Evolutionary conservation across 2,113 vertebrate species (phyloP).

Genomic region (Ascaphus truei): DNA sequence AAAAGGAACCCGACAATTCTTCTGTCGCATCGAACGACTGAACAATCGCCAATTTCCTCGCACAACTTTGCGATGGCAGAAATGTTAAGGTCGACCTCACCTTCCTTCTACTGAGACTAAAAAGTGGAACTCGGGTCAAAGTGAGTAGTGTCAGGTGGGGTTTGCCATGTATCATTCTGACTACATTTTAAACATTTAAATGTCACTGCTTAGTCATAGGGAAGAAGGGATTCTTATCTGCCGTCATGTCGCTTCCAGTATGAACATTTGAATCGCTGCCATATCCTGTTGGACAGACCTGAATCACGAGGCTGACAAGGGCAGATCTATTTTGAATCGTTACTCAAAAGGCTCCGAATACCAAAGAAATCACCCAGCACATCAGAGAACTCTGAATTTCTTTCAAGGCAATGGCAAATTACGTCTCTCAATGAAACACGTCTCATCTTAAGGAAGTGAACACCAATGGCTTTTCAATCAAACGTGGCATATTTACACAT

Average conservation of each 20-base stretch:
- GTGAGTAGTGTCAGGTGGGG: too few species aligned
- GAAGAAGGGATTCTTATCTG: slow-evolving; percentile 64
- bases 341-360: slow-evolving; percentile 55
- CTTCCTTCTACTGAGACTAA: too few species aligned
- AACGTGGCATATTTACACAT: slow-evolving; percentile 71
- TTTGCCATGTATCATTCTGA: slow-evolving; percentile 58
- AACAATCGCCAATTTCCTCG: too few species aligned
- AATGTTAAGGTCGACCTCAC: slow-evolving; percentile 49
- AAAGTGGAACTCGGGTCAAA: too few species aligned
- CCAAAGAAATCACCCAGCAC: slow-evolving; percentile 59
- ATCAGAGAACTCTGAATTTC: slow-evolving; percentile 52
- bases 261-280: slow-evolving; percentile 59
- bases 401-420: slow-evolving; percentile 50
- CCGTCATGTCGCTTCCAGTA: slow-evolving; percentile 57
- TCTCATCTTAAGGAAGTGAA: slow-evolving; percentile 56
- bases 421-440: slow-evolving; percentile 63
- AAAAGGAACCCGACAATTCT: too few species aligned
- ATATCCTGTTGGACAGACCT: slow-evolving; percentile 66
- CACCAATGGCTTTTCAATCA: slow-evolving; percentile 69
- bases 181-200: slow-evolving; percentile 62
- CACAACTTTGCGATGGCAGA: too few species aligned
- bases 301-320: slow-evolving; percentile 58
- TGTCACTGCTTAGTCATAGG: slow-evolving; percentile 56
- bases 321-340: slow-evolving; percentile 65
- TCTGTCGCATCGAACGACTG: too few species aligned